Evolutionary conservation across 2,888 invertebrate species (phyloP).

Genomic region (Agonopterix arenella): DNA sequence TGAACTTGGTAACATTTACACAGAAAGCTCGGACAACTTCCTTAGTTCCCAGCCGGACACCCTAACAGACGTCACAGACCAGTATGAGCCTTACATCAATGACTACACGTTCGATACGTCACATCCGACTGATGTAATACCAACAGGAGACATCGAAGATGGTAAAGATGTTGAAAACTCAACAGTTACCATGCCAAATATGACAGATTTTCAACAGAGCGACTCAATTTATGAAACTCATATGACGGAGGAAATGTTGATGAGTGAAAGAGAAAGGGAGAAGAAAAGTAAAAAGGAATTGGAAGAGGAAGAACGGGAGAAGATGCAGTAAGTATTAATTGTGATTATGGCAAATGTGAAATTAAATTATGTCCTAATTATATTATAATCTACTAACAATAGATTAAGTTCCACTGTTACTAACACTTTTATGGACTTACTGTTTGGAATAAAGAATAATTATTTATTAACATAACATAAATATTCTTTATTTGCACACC

Average conservation of each 20-base stretch:
- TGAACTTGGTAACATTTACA: constrained; percentile 64
- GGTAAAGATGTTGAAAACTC: constrained; percentile 20
- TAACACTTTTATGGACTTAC: too few species aligned
- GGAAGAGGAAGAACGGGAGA: constrained; percentile 96
- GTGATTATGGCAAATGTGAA: too few species aligned
- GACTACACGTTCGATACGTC: constrained; percentile 56
- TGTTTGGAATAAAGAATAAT: not conserved
- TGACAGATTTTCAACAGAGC: constrained; percentile 48
- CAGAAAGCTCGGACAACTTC: constrained; percentile 50
- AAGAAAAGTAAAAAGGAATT: constrained; percentile 87
- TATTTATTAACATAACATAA: too few species aligned
- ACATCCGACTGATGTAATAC: constrained; percentile 30
- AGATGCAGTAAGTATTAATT: constrained; percentile 89
- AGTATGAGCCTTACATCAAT: constrained; percentile 58
- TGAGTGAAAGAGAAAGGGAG: constrained; percentile 80
- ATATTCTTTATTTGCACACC: too few species aligned
- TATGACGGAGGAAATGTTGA: constrained; percentile 56
- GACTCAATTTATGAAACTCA: constrained; percentile 49
- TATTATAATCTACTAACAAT: too few species aligned
- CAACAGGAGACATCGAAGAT: constrained; percentile 29
- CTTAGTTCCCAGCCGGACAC: constrained; percentile 46
- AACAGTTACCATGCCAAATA: constrained; percentile 28
- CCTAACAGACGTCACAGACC: constrained; percentile 44
- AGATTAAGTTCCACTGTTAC: too few species aligned
- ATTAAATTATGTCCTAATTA: too few species aligned